Evolutionary conservation across 2,113 vertebrate genomes (phyloP).

Genomic region (Catagonus wagneri): DNA sequence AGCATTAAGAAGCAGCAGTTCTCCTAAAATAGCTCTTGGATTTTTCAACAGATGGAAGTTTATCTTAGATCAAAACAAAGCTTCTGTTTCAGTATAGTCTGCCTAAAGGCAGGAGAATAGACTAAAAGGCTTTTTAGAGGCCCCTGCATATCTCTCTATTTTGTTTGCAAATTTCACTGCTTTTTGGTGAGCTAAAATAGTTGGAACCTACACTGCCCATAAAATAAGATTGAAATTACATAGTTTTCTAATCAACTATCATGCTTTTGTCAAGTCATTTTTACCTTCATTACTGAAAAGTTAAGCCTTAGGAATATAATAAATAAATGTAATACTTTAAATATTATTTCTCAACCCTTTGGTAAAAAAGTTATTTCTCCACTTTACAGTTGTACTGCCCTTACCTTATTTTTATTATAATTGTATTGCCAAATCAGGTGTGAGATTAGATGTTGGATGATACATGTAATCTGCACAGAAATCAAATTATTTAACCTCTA

Average conservation of each 20-base stretch:
- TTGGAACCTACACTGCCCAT: neutral
- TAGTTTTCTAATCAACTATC: neutral
- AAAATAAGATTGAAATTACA: slow-evolving; percentile 10
- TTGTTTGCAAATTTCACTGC: neutral
- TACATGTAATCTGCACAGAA: slow-evolving; percentile 96
- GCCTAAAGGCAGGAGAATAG: slow-evolving; percentile 55
- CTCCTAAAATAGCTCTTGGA: slow-evolving; percentile 58
- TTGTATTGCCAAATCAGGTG: slow-evolving; percentile 88
- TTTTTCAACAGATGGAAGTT: slow-evolving; percentile 77
- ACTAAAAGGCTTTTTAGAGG: slow-evolving; percentile 4
- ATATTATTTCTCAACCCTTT: slow-evolving; percentile 43
- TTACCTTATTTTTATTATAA: slow-evolving; percentile 86
- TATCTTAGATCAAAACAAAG: slow-evolving; percentile 76
- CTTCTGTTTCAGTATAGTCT: slow-evolving; percentile 66
- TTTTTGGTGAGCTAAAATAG: neutral
- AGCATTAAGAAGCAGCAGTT: slow-evolving; percentile 54
- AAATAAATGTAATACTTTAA: slow-evolving; percentile 6
- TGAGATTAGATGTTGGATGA: slow-evolving; percentile 94
- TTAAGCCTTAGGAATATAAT: neutral
- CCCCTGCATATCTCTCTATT: neutral
- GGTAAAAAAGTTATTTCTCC: slow-evolving; percentile 58
- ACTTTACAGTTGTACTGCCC: slow-evolving; percentile 58
- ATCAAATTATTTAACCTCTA: slow-evolving; percentile 98
- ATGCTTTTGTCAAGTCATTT: neutral
- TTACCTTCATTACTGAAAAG: slow-evolving; percentile 36